Conservation (phyloP, 2,888 invertebrate genomes). For the Bugula neritina region DNA sequence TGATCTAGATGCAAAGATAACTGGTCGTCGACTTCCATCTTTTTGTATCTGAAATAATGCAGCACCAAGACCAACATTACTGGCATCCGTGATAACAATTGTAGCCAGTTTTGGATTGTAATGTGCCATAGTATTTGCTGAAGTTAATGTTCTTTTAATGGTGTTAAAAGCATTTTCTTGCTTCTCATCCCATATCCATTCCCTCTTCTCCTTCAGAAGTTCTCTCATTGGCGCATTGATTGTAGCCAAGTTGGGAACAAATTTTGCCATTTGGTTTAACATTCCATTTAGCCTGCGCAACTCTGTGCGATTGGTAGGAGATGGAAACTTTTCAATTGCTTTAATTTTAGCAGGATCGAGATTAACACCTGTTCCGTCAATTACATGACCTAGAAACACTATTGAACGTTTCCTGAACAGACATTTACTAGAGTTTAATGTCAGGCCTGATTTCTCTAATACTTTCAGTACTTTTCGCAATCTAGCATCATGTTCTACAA, state of each 20-base stretch:
- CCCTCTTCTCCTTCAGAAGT: conserved; percentile 10
- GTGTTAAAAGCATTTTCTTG: conserved; percentile 2
- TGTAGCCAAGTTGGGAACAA: conserved; percentile 23
- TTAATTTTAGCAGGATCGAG: conserved; percentile 1
- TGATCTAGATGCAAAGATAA: neutral
- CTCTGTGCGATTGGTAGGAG: conserved; percentile 25
- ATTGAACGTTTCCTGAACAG: conserved; percentile 17
- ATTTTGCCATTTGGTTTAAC: conserved; percentile 26
- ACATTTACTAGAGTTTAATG: too few species aligned
- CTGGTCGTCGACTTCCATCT: too few species aligned
- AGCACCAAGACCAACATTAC: neutral
- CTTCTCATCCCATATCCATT: conserved; percentile 16
- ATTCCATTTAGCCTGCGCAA: conserved; percentile 27
- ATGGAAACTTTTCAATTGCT: conserved; percentile 6
- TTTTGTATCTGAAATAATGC: neutral
- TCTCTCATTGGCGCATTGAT: conserved; percentile 25
- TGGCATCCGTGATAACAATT: conserved; percentile 16
- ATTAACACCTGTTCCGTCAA: neutral
- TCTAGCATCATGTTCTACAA: conserved; percentile 38
- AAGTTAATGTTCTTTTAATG: neutral
- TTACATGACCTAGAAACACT: conserved; percentile 27
- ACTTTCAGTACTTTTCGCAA: neutral
- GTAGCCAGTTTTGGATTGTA: neutral
- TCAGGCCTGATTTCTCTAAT: conserved; percentile 24
- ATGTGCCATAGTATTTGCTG: neutral